phyloP scores from a whole-genome alignment of 2,113 vertebrate species.

The Grammomys surdaster region DNA sequence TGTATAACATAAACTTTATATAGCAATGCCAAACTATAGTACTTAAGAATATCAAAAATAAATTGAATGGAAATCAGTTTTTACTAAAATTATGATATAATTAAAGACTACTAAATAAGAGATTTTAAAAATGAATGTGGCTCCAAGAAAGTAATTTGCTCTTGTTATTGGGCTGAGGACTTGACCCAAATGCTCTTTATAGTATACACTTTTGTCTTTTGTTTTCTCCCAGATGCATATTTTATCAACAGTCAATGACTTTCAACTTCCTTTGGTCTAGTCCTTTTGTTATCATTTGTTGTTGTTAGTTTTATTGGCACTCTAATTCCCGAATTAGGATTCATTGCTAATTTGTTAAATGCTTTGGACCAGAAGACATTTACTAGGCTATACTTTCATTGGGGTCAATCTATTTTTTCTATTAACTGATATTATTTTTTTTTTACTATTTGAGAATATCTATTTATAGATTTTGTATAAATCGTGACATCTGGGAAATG shows the following conservation, averaged over 20 bases:
- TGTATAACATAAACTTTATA: neutral
- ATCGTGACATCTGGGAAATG: slow-evolving; percentile 11
- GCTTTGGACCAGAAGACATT: neutral
- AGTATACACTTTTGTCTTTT: neutral
- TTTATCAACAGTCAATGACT: neutral
- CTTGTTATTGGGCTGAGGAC: neutral
- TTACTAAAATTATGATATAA: neutral
- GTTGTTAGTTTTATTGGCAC: neutral
- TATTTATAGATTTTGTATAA: slow-evolving; percentile 53
- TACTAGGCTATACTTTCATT: neutral
- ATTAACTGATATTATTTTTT: neutral
- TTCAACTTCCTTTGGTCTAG: rapidly evolving
- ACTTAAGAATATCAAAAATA: neutral
- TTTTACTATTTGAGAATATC: slow-evolving; percentile 40
- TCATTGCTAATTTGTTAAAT: neutral
- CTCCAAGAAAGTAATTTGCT: neutral
- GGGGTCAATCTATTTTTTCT: neutral
- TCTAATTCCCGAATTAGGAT: neutral
- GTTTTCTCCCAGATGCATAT: neutral
- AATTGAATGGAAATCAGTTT: neutral
- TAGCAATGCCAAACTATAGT: neutral
- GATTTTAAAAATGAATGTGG: neutral
- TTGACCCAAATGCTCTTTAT: neutral
- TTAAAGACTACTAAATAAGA: neutral
- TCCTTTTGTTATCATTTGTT: neutral